Evolutionary conservation across 2,797 vertebrate genomes (phyloP).

Genomic region (Otolemur crassicaudatus): DNA sequence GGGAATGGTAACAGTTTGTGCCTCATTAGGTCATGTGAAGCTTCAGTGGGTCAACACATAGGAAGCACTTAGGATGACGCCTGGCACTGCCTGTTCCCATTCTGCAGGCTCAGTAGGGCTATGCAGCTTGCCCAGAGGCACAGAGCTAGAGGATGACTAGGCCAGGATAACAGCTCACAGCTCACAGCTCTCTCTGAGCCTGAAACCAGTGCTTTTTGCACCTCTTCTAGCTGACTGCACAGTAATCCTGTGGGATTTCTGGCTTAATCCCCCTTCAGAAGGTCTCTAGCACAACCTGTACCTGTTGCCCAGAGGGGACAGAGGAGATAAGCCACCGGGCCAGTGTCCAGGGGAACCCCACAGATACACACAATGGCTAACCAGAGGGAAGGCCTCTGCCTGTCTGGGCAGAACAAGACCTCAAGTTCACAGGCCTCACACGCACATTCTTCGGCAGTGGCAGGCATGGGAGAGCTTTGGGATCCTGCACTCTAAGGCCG

Average conservation of each 20-base stretch:
- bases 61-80: not conserved
- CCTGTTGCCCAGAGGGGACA: not conserved
- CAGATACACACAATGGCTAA: not conserved
- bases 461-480: not conserved
- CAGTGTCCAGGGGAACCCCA: not conserved
- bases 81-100: not conserved
- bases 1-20: not conserved
- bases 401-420: not conserved
- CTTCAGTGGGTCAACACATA: not conserved
- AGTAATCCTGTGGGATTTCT: constrained; percentile 51
- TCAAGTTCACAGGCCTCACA: not conserved
- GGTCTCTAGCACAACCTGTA: constrained; percentile 47
- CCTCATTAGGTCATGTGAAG: not conserved
- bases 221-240: not conserved
- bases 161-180: not conserved
- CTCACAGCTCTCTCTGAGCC: not conserved
- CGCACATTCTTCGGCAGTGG: not conserved
- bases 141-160: not conserved
- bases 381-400: not conserved
- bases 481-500: not conserved
- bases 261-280: constrained; percentile 58
- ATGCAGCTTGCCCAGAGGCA: not conserved
- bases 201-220: constrained; percentile 16
- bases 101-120: not conserved
- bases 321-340: constrained; percentile 38